Evolutionary conservation across 2,113 vertebrate species (phyloP).

Genomic region (Equus przewalskii): DNA sequence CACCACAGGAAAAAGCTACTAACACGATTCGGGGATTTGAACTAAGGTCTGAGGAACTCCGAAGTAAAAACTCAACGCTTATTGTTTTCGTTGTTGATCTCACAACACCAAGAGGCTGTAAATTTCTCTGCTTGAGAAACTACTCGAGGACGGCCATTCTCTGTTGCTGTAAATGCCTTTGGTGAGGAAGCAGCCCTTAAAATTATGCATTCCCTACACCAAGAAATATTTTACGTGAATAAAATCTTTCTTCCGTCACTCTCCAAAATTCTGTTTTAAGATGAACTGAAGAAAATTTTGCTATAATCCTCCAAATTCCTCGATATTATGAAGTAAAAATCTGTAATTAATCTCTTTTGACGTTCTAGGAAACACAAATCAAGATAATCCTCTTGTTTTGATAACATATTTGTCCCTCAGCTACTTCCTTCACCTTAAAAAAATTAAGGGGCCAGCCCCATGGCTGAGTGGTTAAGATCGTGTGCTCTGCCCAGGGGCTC

Average conservation of each 20-base stretch:
- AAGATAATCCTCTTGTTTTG: background rate
- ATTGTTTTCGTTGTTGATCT: background rate
- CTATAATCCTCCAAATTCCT: constrained; percentile 38
- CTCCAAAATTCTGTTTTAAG: background rate
- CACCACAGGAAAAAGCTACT: background rate
- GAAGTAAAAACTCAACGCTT: background rate
- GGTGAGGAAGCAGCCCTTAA: background rate
- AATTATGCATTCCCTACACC: background rate
- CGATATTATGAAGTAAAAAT: background rate
- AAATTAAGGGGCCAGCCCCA: no score
- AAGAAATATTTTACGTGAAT: background rate
- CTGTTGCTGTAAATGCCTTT: background rate
- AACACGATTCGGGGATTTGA: background rate
- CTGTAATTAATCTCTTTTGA: background rate
- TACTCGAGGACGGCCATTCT: background rate
- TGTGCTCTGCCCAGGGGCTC: no score
- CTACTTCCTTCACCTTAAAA: background rate
- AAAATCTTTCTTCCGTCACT: background rate
- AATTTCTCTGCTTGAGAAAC: background rate
- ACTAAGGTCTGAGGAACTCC: background rate
- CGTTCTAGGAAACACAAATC: constrained; percentile 5
- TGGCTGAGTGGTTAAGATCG: no score
- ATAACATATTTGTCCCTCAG: background rate
- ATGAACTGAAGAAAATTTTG: constrained; percentile 51
- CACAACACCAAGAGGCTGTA: background rate